phyloP scores from a whole-genome alignment of 2,888 invertebrate species.

The Pollenia labialis region DNA sequence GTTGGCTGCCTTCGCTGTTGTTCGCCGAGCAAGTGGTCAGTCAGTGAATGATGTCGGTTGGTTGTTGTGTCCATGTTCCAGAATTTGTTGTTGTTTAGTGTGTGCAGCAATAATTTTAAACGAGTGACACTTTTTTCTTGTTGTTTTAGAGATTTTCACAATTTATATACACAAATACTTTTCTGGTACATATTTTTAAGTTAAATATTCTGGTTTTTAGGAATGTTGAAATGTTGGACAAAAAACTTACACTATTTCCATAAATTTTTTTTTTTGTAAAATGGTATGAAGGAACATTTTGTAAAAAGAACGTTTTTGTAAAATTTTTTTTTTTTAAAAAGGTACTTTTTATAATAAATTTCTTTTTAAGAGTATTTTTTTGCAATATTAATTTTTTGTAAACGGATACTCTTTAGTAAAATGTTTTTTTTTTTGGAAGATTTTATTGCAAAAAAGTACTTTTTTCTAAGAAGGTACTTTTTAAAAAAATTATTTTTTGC shows the following conservation, averaged over 20 bases:
- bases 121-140: slow-evolving; percentile 69
- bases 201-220: slow-evolving; percentile 45
- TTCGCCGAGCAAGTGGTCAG: slow-evolving; percentile 36
- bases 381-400: too few relatives aligned
- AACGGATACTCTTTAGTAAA: too few relatives aligned
- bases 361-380: too few relatives aligned
- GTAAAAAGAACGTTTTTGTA: background rate
- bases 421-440: too few relatives aligned
- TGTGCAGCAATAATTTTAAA: slow-evolving; percentile 63
- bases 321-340: background rate
- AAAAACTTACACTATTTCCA: slow-evolving; percentile 72
- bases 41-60: slow-evolving; percentile 32
- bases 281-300: too few relatives aligned
- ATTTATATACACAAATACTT: slow-evolving; percentile 26
- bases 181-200: slow-evolving; percentile 15
- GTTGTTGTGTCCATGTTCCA: slow-evolving; percentile 16
- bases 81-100: slow-evolving; percentile 41
- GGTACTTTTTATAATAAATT: too few relatives aligned
- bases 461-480: too few relatives aligned
- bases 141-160: slow-evolving; percentile 57
- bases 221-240: slow-evolving; percentile 80
- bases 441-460: too few relatives aligned
- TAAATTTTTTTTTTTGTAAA: background rate
- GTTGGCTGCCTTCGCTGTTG: slow-evolving; percentile 13
- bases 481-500: too few relatives aligned